phyloP scores from a whole-genome alignment of 2,797 vertebrate species.

The Argyrosomus regius region DNA sequence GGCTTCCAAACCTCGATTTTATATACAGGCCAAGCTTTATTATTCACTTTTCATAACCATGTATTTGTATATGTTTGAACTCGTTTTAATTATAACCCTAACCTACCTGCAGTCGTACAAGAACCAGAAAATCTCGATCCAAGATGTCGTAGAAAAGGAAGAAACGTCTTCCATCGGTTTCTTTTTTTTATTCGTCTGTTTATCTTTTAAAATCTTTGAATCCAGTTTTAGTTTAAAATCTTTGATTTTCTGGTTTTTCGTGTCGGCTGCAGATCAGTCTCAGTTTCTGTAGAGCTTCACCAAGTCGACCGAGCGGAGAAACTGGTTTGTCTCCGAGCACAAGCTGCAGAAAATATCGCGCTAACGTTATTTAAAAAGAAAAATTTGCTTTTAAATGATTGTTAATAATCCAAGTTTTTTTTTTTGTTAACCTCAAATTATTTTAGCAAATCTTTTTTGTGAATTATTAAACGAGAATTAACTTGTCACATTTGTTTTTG shows the following conservation, averaged over 20 bases:
- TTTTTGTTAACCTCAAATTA: constrained; percentile 44
- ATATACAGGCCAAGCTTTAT: constrained; percentile 10
- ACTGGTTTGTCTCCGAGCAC: background rate
- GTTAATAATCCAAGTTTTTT: constrained; percentile 9
- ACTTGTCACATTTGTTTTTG: constrained; percentile 21
- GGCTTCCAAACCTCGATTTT: background rate
- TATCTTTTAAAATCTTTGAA: constrained; percentile 6
- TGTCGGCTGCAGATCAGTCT: too few relatives aligned
- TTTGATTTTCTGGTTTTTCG: too few relatives aligned
- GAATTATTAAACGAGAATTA: constrained; percentile 62
- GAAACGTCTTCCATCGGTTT: background rate
- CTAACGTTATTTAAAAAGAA: constrained; percentile 13
- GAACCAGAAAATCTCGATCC: background rate
- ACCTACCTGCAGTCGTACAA: background rate
- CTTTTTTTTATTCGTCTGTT: background rate
- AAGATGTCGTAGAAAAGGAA: too few relatives aligned
- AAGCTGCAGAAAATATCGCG: background rate
- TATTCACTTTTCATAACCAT: background rate
- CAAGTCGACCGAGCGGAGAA: too few relatives aligned
- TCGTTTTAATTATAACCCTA: constrained; percentile 38
- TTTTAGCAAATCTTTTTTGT: constrained; percentile 52
- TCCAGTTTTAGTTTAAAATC: background rate
- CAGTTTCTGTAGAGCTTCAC: too few relatives aligned
- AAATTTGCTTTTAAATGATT: constrained; percentile 27
- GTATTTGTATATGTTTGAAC: constrained; percentile 10